Percentiles rank a stretch among this genome's conserved stretches.
These are phyloP conservation scores for Adelognathus sp. DNA, from an alignment of 2,888 invertebrate genomes.

Conservation along the genomic window DNA sequence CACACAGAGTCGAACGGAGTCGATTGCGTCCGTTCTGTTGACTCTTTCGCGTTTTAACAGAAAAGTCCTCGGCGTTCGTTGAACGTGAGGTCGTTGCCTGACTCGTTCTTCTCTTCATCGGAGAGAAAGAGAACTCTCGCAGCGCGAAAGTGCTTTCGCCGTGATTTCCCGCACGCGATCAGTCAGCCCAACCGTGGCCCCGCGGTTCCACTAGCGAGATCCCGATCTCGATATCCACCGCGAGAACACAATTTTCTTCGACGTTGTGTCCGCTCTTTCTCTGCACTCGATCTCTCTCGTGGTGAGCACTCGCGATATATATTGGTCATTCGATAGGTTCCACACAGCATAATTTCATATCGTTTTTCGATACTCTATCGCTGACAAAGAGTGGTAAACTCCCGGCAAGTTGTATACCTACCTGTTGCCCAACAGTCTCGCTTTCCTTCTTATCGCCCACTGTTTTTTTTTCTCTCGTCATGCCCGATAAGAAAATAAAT, in stretches of 20 bases:
- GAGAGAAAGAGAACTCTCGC: slow-evolving; percentile 26
- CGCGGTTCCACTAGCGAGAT: slow-evolving; percentile 33
- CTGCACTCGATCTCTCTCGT: neutral
- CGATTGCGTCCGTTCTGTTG: slow-evolving; percentile 9
- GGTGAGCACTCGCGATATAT: neutral
- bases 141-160: slow-evolving; percentile 74
- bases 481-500: slow-evolving; percentile 22
- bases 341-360: neutral
- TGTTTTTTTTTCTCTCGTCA: neutral
- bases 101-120: slow-evolving; percentile 1
- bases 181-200: slow-evolving; percentile 25
- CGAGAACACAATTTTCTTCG: neutral
- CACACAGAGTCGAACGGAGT: too few relatives aligned
- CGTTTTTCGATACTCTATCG: neutral
- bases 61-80: slow-evolving; percentile 4
- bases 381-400: neutral
- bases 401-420: neutral
- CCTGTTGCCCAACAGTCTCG: neutral
- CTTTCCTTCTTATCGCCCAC: neutral
- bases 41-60: slow-evolving; percentile 2
- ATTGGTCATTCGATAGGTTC: slow-evolving; percentile 10
- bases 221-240: neutral
- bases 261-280: neutral
- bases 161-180: slow-evolving; percentile 68
- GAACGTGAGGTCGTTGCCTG: slow-evolving; percentile 53